Evolutionary conservation across 1,140 invertebrate genomes (phyloP).

Genomic region (Drosophila funebris): DNA sequence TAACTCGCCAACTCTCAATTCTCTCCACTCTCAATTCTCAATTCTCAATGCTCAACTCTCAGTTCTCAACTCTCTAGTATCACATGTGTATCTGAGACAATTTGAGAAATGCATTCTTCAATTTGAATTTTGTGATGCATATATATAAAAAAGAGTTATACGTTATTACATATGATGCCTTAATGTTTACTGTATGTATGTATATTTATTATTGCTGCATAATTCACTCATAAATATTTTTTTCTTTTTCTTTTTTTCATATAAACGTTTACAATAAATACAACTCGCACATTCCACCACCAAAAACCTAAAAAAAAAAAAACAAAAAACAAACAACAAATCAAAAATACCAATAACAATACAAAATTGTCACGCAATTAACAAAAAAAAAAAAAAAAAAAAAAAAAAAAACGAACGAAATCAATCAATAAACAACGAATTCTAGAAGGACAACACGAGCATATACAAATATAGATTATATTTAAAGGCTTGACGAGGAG

Average conservation of each 20-base stretch:
- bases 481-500: slow-evolving; percentile 43
- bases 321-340: slow-evolving; percentile 16
- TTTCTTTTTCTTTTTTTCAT: slow-evolving; percentile 80
- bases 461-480: slow-evolving; percentile 16
- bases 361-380: slow-evolving; percentile 40
- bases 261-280: slow-evolving; percentile 73
- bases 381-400: slow-evolving; percentile 26
- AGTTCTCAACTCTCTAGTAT: slow-evolving; percentile 26
- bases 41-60: slow-evolving; percentile 5
- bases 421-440: slow-evolving; percentile 32
- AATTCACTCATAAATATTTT: slow-evolving; percentile 82
- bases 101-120: not conserved
- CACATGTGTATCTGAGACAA: slow-evolving; percentile 12
- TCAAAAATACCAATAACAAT: slow-evolving; percentile 29
- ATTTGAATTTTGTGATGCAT: not conserved
- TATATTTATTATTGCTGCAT: slow-evolving; percentile 83
- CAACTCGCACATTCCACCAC: slow-evolving; percentile 79
- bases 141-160: slow-evolving; percentile 16
- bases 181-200: slow-evolving; percentile 81
- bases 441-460: slow-evolving; percentile 62
- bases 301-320: slow-evolving; percentile 57
- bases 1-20: slow-evolving; percentile 12
- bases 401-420: too few relatives aligned
- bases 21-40: slow-evolving; percentile 8
- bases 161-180: slow-evolving; percentile 68